These are phyloP conservation scores for Leucophenga montana DNA, from an alignment of 2,888 invertebrate species.

Conservation along the genomic window DNA sequence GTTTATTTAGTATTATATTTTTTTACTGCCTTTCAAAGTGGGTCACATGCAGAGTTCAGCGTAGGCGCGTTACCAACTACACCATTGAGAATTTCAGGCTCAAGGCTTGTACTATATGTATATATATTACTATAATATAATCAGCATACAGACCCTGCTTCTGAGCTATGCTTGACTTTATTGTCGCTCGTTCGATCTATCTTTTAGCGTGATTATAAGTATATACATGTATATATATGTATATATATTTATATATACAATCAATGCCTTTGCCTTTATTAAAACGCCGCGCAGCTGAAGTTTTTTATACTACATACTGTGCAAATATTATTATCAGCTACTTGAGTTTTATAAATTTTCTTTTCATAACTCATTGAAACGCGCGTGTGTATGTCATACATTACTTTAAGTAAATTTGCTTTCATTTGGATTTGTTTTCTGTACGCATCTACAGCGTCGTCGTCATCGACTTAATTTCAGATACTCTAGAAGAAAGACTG, in stretches of 20 bases:
- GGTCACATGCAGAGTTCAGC: conserved; percentile 66
- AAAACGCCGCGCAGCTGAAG: conserved; percentile 9
- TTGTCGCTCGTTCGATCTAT: background rate
- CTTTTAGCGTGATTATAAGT: background rate
- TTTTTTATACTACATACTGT: background rate
- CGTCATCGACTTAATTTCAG: background rate
- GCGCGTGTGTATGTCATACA: background rate
- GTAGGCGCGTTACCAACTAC: background rate
- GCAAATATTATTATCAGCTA: conserved; percentile 25
- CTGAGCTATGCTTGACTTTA: background rate
- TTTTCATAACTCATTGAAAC: conserved; percentile 18
- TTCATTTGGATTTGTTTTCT: conserved; percentile 3
- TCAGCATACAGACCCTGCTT: background rate
- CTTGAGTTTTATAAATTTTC: conserved; percentile 1
- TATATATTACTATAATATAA: background rate
- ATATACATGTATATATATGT: too few species aligned
- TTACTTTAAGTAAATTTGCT: conserved; percentile 19
- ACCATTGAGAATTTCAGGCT: conserved; percentile 51
- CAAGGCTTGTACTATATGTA: conserved; percentile 48
- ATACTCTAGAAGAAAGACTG: conserved; percentile 20
- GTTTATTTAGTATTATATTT: conserved; percentile 39
- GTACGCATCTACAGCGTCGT: background rate
- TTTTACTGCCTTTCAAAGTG: conserved; percentile 53
- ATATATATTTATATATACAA: background rate
- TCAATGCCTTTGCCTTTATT: conserved; percentile 23